phyloP scores from a whole-genome alignment of 1,140 invertebrate genomes.

The Triops cancriformis region DNA sequence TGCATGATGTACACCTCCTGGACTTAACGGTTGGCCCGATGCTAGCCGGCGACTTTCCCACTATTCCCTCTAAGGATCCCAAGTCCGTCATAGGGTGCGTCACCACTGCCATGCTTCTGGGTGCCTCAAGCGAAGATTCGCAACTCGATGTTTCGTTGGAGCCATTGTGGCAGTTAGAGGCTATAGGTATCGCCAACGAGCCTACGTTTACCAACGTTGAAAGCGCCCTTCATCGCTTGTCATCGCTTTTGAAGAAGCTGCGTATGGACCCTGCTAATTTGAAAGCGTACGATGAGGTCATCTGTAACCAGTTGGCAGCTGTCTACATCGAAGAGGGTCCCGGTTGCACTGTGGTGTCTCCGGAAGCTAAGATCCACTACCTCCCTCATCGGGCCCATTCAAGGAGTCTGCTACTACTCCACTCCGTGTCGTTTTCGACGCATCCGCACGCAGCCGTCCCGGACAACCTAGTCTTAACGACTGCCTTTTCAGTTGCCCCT shows the following conservation, averaged over 20 bases:
- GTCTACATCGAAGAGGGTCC: not conserved
- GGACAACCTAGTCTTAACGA: not conserved
- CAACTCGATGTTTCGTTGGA: not conserved
- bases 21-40: not conserved
- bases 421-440: too few relatives aligned
- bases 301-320: too few relatives aligned
- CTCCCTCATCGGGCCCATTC: not conserved
- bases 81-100: not conserved
- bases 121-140: not conserved
- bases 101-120: not conserved
- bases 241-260: not conserved
- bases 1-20: not conserved
- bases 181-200: too few relatives aligned
- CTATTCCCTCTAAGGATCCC: not conserved
- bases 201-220: conserved; percentile 16
- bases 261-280: not conserved
- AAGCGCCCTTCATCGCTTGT: not conserved
- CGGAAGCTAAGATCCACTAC: not conserved
- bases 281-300: too few relatives aligned
- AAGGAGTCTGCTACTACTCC: conserved; percentile 9
- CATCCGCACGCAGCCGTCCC: not conserved
- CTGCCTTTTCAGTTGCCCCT: not conserved
- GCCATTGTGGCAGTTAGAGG: too few relatives aligned
- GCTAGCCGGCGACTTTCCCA: too few relatives aligned
- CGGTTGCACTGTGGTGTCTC: not conserved